phyloP scores from a whole-genome alignment of 2,888 invertebrate genomes.

The Tryphoninae sp. region DNA sequence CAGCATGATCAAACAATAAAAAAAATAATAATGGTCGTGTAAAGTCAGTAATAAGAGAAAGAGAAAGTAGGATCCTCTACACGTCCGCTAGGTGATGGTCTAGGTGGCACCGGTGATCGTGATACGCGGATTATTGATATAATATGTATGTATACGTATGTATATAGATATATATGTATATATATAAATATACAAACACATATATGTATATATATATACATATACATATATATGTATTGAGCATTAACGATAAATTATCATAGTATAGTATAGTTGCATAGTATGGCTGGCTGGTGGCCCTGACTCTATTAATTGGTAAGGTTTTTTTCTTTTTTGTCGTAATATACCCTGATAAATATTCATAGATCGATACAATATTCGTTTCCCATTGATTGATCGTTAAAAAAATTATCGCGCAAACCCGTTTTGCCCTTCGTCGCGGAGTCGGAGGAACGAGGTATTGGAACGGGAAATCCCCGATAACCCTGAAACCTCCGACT shows the following conservation, averaged over 20 bases:
- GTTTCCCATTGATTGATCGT: constrained; percentile 19
- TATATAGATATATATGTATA: too few relatives aligned
- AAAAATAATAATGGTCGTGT: constrained; percentile 2
- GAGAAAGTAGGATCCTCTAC: constrained; percentile 58
- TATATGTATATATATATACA: constrained; percentile 4
- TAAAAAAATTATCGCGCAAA: constrained; percentile 4
- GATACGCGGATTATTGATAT: constrained; percentile 62
- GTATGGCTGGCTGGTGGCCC: constrained; percentile 69
- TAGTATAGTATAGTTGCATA: constrained; percentile 57
- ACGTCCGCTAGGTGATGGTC: constrained; percentile 62
- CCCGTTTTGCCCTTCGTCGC: constrained; percentile 35
- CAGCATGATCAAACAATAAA: not conserved
- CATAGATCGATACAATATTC: constrained; percentile 24
- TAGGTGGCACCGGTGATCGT: constrained; percentile 65
- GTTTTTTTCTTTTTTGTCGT: constrained; percentile 35
- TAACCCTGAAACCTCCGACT: constrained; percentile 54
- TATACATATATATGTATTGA: constrained; percentile 41
- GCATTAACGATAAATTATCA: constrained; percentile 54
- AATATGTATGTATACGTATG: constrained; percentile 5
- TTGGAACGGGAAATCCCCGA: constrained; percentile 9
- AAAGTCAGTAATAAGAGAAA: constrained; percentile 26
- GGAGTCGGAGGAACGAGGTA: constrained; percentile 54
- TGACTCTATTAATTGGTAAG: constrained; percentile 65
- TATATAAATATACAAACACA: too few relatives aligned
- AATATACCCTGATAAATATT: constrained; percentile 16